Conservation (phyloP, 2,797 vertebrate genomes). For the Oceanodroma leucorhoa region DNA sequence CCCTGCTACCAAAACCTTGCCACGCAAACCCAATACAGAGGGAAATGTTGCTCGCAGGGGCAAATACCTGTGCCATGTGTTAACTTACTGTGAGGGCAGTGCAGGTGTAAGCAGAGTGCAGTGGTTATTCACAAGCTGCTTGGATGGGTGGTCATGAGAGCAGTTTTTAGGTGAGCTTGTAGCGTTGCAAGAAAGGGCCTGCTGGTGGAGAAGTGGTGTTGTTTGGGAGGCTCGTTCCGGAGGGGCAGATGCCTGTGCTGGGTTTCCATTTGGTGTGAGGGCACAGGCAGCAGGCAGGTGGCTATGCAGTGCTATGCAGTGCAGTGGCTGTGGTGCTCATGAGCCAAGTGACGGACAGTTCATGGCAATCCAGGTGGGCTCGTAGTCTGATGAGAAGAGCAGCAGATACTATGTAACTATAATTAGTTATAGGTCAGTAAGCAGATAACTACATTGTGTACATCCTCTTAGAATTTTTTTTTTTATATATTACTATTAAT, state of each 20-base stretch:
- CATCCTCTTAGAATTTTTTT: neutral
- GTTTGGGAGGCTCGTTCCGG: neutral
- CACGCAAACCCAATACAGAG: too few relatives aligned
- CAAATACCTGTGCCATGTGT: neutral
- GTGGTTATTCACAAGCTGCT: neutral
- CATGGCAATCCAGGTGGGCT: neutral
- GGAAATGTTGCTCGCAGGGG: neutral
- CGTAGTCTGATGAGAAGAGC: neutral
- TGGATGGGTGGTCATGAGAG: neutral
- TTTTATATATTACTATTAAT: conserved; percentile 29
- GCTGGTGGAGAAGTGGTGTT: neutral
- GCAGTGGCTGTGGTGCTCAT: neutral
- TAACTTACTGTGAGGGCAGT: neutral
- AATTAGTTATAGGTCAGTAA: neutral
- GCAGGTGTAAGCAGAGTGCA: neutral
- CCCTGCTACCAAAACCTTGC: too few relatives aligned
- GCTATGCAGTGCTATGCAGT: neutral
- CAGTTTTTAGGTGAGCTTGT: neutral
- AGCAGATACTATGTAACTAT: neutral
- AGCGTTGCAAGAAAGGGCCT: neutral
- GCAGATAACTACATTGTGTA: neutral
- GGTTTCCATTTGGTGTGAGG: neutral
- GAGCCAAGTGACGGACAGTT: neutral
- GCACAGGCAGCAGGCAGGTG: neutral
- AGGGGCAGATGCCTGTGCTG: neutral